Evolutionary conservation across 2,888 invertebrate species (phyloP).

Genomic region (Apamea anceps): DNA sequence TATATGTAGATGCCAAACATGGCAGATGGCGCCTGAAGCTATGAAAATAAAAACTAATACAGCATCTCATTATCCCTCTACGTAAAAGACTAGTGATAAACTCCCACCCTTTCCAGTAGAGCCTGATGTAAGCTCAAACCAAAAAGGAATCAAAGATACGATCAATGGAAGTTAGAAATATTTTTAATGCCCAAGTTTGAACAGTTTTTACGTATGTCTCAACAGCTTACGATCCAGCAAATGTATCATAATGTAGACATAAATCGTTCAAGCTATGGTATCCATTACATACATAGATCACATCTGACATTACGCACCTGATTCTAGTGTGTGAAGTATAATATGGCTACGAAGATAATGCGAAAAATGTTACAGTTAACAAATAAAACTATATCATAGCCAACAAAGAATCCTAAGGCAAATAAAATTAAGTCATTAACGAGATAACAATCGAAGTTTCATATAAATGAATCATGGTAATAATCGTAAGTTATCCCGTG

Average conservation of each 20-base stretch:
- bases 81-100: conserved; percentile 21
- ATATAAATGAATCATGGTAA: conserved; percentile 58
- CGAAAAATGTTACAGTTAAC: conserved; percentile 55
- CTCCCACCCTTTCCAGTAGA: conserved; percentile 31
- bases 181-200: conserved; percentile 55
- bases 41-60: conserved; percentile 47
- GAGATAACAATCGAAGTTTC: conserved; percentile 59
- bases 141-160: conserved; percentile 49
- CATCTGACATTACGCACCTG: conserved; percentile 51
- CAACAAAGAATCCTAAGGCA: conserved; percentile 61
- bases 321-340: conserved; percentile 51
- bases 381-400: conserved; percentile 56
- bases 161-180: conserved; percentile 48
- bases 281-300: conserved; percentile 58
- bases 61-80: conserved; percentile 43
- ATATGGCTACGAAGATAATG: conserved; percentile 48
- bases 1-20: conserved; percentile 34
- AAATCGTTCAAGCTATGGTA: conserved; percentile 51
- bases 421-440: conserved; percentile 69
- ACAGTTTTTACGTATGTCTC: conserved; percentile 37
- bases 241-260: conserved; percentile 54
- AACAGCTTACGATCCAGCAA: conserved; percentile 36
- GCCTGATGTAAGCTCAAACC: conserved; percentile 31
- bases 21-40: conserved; percentile 51
- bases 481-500: conserved; percentile 48